Percentiles rank a stretch among this genome's conserved stretches.
phyloP scores from a whole-genome alignment of 2,888 invertebrate genomes.

The Lasioglossum malachurum region DNA sequence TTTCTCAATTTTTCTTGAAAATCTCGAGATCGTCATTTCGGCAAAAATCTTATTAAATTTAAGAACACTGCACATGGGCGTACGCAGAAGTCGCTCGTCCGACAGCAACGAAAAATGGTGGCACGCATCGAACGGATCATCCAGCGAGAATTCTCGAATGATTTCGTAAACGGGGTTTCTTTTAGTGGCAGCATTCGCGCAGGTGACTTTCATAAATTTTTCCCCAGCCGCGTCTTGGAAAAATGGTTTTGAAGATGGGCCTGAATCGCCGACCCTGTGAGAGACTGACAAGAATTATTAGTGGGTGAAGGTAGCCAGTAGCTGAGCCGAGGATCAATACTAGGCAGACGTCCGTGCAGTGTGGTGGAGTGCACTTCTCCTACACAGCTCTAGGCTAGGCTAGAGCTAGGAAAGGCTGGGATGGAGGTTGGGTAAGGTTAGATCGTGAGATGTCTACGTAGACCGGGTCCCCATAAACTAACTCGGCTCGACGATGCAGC shows the following conservation, averaged over 20 bases:
- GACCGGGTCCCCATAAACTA: conserved; percentile 81
- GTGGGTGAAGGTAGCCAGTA: conserved; percentile 85
- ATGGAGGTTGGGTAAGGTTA: conserved; percentile 81
- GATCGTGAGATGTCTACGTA: conserved; percentile 82
- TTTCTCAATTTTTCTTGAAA: not conserved
- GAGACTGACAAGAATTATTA: conserved; percentile 85
- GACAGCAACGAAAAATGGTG: not conserved
- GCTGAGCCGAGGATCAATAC: conserved; percentile 85
- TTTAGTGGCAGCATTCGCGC: not conserved
- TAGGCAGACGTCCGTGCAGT: conserved; percentile 84
- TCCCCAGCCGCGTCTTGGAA: conserved; percentile 47
- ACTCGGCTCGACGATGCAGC: conserved; percentile 76
- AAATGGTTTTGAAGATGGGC: conserved; percentile 63
- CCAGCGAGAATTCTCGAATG: not conserved
- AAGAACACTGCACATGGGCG: not conserved
- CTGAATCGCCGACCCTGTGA: conserved; percentile 81
- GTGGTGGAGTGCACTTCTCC: conserved; percentile 84
- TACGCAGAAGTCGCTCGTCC: not conserved
- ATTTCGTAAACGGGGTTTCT: not conserved
- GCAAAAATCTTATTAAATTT: not conserved
- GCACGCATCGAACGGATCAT: not conserved
- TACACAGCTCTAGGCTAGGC: conserved; percentile 82
- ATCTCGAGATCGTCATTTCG: not conserved
- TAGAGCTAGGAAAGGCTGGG: conserved; percentile 81
- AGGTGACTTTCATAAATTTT: conserved; percentile 25